Conservation (phyloP, 2,113 vertebrate genomes). For the Elephantulus edwardii region DNA sequence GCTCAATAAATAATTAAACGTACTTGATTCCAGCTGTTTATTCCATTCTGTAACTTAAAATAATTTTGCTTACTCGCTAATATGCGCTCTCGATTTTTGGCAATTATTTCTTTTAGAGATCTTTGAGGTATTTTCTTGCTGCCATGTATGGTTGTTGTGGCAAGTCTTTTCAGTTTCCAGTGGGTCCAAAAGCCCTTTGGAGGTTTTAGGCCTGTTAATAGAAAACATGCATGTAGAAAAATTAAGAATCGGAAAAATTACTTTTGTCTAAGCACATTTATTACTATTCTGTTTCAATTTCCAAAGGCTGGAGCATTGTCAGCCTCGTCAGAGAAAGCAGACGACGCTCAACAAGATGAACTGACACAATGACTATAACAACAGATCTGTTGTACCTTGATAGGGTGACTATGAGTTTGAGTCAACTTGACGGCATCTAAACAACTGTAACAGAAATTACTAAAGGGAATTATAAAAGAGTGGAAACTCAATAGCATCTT, state of each 20-base stretch:
- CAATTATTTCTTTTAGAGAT: background rate
- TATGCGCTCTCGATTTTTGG: background rate
- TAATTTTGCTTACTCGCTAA: conserved; percentile 45
- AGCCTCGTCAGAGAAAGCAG: too few relatives aligned
- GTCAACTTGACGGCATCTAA: too few relatives aligned
- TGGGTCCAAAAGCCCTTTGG: conserved; percentile 66
- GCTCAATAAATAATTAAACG: background rate
- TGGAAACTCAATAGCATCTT: background rate
- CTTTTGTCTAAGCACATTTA: conserved; percentile 54
- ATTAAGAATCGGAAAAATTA: conserved; percentile 25
- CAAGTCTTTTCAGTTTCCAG: conserved; percentile 66
- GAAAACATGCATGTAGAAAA: conserved; percentile 48
- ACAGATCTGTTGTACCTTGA: too few relatives aligned
- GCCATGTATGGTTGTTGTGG: conserved; percentile 35
- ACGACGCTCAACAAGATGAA: too few relatives aligned
- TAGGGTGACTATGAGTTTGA: too few relatives aligned
- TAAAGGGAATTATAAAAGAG: conserved; percentile 1
- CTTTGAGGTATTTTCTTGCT: background rate
- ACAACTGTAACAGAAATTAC: too few relatives aligned
- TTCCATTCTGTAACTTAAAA: background rate
- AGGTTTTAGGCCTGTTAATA: conserved; percentile 71
- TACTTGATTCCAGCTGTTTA: background rate
- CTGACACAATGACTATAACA: too few relatives aligned
- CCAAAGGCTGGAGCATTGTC: background rate
- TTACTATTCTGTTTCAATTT: background rate